Evolutionary conservation across 2,888 invertebrate genomes (phyloP).

Genomic region (Belgica antarctica): DNA sequence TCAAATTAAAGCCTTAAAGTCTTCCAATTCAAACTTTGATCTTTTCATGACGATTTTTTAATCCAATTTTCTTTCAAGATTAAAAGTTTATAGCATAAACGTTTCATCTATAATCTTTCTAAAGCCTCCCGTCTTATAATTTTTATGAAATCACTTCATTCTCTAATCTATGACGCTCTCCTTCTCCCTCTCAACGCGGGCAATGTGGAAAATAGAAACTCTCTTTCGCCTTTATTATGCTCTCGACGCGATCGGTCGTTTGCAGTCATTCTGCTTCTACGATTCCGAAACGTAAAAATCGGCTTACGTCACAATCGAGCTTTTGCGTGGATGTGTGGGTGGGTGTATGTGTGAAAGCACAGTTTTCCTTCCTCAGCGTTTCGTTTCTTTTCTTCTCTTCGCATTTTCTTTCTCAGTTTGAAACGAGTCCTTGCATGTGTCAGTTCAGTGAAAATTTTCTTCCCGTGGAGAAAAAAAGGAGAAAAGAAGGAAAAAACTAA

Average conservation of each 20-base stretch:
- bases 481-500: background rate
- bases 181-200: background rate
- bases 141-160: conserved; percentile 36
- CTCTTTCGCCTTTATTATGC: background rate
- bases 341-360: too few relatives aligned
- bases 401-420: conserved; percentile 26
- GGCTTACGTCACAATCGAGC: conserved; percentile 26
- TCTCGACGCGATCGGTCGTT: background rate
- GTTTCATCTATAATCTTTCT: conserved; percentile 22
- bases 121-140: conserved; percentile 10
- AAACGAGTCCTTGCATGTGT: conserved; percentile 32
- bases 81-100: conserved; percentile 23
- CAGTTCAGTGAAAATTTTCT: conserved; percentile 34
- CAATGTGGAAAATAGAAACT: background rate
- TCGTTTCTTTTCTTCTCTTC: conserved; percentile 19
- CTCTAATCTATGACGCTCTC: conserved; percentile 25
- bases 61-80: conserved; percentile 1
- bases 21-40: too few relatives aligned
- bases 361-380: background rate
- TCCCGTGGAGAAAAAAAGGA: conserved; percentile 33
- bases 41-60: too few relatives aligned
- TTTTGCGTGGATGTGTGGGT: conserved; percentile 26
- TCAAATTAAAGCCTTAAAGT: too few relatives aligned
- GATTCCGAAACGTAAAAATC: conserved; percentile 31
- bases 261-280: background rate